Percentiles rank a stretch among this genome's conserved stretches.
These are phyloP conservation scores for Potamarius usumacintae DNA, from an alignment of 2,113 vertebrate genomes.

Conservation along the genomic window DNA sequence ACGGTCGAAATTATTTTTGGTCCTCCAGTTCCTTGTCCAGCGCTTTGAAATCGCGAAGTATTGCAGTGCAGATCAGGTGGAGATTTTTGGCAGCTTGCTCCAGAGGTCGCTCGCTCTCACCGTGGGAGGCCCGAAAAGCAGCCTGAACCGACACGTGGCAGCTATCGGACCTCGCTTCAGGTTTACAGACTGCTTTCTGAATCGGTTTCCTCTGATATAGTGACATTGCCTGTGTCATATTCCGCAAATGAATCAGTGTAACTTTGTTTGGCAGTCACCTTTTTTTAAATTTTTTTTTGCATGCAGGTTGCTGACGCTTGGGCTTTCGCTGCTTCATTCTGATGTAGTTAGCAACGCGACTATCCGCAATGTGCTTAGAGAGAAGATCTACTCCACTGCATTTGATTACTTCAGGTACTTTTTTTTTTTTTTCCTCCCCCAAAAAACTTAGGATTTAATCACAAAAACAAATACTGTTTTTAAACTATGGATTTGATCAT, in stretches of 20 bases:
- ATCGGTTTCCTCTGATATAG: neutral
- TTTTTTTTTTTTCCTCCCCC: too few relatives aligned
- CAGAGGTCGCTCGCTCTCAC: constrained; percentile 91
- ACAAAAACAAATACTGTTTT: neutral
- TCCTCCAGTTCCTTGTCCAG: constrained; percentile 90
- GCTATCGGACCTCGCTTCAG: constrained; percentile 97
- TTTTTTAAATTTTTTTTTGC: neutral
- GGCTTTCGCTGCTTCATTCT: constrained; percentile 89
- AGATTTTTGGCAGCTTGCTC: constrained; percentile 92
- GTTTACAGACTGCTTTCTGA: constrained; percentile 59
- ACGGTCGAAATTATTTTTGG: neutral
- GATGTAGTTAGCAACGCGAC: constrained; percentile 94
- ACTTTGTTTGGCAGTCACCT: neutral
- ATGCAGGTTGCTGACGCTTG: constrained; percentile 88
- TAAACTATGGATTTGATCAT: neutral
- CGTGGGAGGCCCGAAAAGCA: constrained; percentile 84
- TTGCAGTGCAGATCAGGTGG: constrained; percentile 96
- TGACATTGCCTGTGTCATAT: neutral
- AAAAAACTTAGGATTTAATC: neutral
- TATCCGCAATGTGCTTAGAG: constrained; percentile 91
- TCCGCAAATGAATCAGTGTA: neutral
- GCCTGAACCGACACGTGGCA: constrained; percentile 92
- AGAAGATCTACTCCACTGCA: constrained; percentile 97
- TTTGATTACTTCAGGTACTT: constrained; percentile 99
- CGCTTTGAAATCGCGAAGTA: constrained; percentile 98